Evolutionary conservation across 2,113 vertebrate species (phyloP).

Genomic region (Pseudolaguvia tuberculata): DNA sequence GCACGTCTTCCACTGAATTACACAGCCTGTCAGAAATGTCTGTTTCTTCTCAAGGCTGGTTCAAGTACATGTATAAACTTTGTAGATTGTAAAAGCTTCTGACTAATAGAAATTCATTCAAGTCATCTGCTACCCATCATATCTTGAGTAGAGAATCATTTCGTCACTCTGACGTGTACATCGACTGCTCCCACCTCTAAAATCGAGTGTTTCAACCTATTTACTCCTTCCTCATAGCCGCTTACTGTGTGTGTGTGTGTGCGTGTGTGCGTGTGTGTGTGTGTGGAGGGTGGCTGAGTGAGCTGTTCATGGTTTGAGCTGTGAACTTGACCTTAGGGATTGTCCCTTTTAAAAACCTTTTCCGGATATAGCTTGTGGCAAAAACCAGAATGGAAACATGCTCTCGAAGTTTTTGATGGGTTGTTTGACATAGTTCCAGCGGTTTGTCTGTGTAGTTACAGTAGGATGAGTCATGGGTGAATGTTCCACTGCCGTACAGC

Average conservation of each 20-base stretch:
- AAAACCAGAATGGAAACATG: slow-evolving; percentile 29
- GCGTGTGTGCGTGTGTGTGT: slow-evolving; percentile 27
- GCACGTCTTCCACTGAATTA: not conserved
- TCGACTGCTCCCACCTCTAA: slow-evolving; percentile 15
- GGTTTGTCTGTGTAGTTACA: slow-evolving; percentile 42
- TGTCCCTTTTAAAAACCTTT: slow-evolving; percentile 38
- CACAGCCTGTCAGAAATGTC: not conserved
- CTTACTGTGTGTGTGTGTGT: slow-evolving; percentile 9
- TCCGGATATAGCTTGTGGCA: slow-evolving; percentile 22
- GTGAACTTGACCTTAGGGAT: slow-evolving; percentile 28
- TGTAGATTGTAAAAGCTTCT: no score
- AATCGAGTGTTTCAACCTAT: slow-evolving; percentile 32
- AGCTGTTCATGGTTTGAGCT: slow-evolving; percentile 28
- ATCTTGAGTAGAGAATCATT: not conserved
- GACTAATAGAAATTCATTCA: no score
- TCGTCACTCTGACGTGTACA: slow-evolving; percentile 5
- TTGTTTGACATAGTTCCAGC: slow-evolving; percentile 32
- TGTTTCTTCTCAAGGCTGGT: no score
- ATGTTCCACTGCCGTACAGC: slow-evolving; percentile 8
- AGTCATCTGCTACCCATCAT: not conserved
- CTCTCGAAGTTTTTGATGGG: slow-evolving; percentile 28
- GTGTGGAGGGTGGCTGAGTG: slow-evolving; percentile 22
- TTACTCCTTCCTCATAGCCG: slow-evolving; percentile 11
- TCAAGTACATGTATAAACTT: no score
- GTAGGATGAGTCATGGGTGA: slow-evolving; percentile 32